phyloP scores from a whole-genome alignment of 1,140 invertebrate species.

The Hypsibius dujardini region DNA sequence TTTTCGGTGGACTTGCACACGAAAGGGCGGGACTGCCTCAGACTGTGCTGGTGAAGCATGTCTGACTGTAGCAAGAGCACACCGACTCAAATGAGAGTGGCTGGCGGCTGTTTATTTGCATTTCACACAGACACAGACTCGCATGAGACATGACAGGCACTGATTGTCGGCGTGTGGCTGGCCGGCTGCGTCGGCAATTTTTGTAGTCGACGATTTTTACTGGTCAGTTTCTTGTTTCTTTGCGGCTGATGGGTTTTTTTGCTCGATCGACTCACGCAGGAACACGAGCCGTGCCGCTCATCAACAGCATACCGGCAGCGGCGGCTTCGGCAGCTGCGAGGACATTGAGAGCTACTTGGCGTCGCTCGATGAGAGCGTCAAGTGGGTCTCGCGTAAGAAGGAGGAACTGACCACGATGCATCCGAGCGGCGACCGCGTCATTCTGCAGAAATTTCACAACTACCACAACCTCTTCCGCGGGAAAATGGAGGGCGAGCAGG shows the following conservation, averaged over 20 bases:
- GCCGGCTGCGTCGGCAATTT: too few species aligned
- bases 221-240: neutral
- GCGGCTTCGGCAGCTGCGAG: neutral
- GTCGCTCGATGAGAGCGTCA: neutral
- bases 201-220: neutral
- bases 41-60: too few species aligned
- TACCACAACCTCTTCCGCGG: conserved; percentile 7
- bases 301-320: neutral
- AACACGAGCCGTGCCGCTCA: too few species aligned
- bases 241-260: neutral
- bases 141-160: too few species aligned
- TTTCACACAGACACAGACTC: too few species aligned
- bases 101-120: too few species aligned
- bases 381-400: neutral
- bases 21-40: too few species aligned
- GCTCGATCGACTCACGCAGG: too few species aligned
- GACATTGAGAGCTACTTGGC: neutral
- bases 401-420: neutral
- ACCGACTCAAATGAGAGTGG: too few species aligned
- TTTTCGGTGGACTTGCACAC: too few species aligned
- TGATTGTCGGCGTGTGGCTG: too few species aligned
- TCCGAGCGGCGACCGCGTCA: neutral
- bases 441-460: neutral
- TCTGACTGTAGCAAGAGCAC: too few species aligned
- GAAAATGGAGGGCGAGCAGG: neutral